phyloP scores from a whole-genome alignment of 2,113 vertebrate species.

The Xiphias gladius region DNA sequence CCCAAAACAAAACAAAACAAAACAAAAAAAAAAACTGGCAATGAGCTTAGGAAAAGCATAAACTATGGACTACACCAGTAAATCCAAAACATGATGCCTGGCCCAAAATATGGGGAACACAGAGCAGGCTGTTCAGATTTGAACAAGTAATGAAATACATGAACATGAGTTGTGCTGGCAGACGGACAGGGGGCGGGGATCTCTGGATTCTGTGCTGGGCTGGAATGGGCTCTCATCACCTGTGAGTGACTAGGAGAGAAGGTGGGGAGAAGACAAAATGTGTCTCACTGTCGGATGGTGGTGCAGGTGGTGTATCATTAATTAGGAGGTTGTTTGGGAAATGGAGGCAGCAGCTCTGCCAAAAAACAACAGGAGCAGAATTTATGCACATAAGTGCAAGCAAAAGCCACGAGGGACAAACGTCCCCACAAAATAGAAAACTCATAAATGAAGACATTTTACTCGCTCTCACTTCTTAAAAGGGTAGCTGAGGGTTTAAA shows the following conservation, averaged over 20 bases:
- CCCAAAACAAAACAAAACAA: too few species aligned
- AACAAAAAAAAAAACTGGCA: too few species aligned
- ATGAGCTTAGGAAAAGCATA: conserved; percentile 29
- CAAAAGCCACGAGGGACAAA: background rate
- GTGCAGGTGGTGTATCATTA: background rate
- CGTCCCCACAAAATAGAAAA: background rate
- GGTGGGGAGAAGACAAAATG: background rate
- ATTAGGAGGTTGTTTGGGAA: conserved; percentile 3
- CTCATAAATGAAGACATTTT: background rate
- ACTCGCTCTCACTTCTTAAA: background rate
- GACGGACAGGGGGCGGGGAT: background rate
- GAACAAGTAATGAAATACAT: background rate
- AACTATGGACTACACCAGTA: background rate
- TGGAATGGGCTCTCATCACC: background rate
- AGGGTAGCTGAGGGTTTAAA: background rate
- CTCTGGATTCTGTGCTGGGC: background rate
- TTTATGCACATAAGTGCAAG: background rate
- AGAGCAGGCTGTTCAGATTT: background rate
- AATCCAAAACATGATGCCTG: background rate
- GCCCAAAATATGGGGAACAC: background rate
- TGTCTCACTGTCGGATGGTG: background rate
- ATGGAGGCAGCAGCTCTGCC: background rate
- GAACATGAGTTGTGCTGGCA: background rate
- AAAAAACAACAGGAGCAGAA: conserved; percentile 2
- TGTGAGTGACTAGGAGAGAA: background rate